Evolutionary conservation across 2,888 invertebrate genomes (phyloP), one percentile per base, ranked within the genome.

Genomic region (Hermodice carunculata): DNA sequence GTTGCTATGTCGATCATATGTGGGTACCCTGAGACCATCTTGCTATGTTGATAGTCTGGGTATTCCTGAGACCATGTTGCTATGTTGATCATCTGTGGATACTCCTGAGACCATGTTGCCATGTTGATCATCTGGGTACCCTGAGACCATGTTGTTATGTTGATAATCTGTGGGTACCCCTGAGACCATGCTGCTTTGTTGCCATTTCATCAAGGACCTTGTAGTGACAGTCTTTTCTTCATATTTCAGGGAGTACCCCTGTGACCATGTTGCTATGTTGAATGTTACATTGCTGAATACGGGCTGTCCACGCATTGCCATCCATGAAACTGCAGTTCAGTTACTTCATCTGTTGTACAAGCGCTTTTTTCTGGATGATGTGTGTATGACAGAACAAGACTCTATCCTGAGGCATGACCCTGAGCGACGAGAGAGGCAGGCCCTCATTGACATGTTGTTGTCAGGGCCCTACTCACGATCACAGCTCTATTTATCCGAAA

Each of bases 221-320:
- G n/a, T n/a, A n/a, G n/a, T n/a, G n/a, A n/a, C n/a, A n/a, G n/a
- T n/a, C 32, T 28, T 37, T 24, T n/a, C n/a, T n/a, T n/a, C n/a
- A 46, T 19, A 11, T 56, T 66, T 17, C 75, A 86, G 85, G 60
- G 86, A 85, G 65, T 86, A 85, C 62, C 85, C 85, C 56, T 88
- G 82, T 78, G 96, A 97, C 88, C 97, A 97, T 86, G 96, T 96
- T 40, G 96, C 98, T 1, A 94, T 99, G 78, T 95, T 99, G 82
- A 98, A 97, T 85, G 94, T 98, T 40, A 97, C 98, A 0, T 90
- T 99, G 49, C 92, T 98, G 89, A 97, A 96, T 88, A 95, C 96
- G 5, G 98, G 98, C 1, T 96, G 95, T 83, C 95, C 97, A 0
- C 91, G 96, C 29, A 92, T 94, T 37, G 90, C 92, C 42, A 93